Percentiles rank a stretch among this genome's conserved stretches.
These are phyloP conservation scores for Drosophila hydei DNA, from an alignment of 1,140 invertebrate genomes.

Conservation along the genomic window DNA sequence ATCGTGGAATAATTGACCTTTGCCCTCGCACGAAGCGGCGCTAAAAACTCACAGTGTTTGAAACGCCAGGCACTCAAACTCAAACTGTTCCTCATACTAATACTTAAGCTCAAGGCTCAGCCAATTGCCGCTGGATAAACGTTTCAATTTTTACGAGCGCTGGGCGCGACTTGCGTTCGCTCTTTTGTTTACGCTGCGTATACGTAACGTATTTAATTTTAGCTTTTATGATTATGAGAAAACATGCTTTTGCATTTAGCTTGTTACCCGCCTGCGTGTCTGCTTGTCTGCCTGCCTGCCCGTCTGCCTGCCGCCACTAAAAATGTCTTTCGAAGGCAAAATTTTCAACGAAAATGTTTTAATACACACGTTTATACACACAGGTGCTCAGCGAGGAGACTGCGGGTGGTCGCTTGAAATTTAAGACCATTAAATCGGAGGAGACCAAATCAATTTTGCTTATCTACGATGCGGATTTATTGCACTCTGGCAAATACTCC, in stretches of 20 bases:
- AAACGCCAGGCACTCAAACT: conserved; percentile 19
- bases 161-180: conserved; percentile 32
- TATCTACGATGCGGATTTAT: conserved; percentile 82
- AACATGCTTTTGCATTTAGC: conserved; percentile 80
- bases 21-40: conserved; percentile 3
- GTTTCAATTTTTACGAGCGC: conserved; percentile 77
- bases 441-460: conserved; percentile 84
- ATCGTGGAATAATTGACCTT: conserved; percentile 80
- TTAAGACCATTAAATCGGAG: conserved; percentile 84
- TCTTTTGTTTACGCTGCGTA: conserved; percentile 73
- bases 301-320: neutral
- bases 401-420: conserved; percentile 80
- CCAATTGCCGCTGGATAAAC: conserved; percentile 77
- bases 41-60: conserved; percentile 17
- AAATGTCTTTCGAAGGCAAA: conserved; percentile 17
- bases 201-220: conserved; percentile 80
- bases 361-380: conserved; percentile 35
- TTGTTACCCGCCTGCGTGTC: conserved; percentile 10
- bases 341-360: conserved; percentile 43
- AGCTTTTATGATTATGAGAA: conserved; percentile 81
- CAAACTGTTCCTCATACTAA: conserved; percentile 23
- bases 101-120: conserved; percentile 48
- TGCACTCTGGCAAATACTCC: conserved; percentile 85
- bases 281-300: conserved; percentile 7
- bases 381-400: conserved; percentile 83